Conservation (phyloP, 2,113 vertebrate species). For the Romanogobio albipinnatus region DNA sequence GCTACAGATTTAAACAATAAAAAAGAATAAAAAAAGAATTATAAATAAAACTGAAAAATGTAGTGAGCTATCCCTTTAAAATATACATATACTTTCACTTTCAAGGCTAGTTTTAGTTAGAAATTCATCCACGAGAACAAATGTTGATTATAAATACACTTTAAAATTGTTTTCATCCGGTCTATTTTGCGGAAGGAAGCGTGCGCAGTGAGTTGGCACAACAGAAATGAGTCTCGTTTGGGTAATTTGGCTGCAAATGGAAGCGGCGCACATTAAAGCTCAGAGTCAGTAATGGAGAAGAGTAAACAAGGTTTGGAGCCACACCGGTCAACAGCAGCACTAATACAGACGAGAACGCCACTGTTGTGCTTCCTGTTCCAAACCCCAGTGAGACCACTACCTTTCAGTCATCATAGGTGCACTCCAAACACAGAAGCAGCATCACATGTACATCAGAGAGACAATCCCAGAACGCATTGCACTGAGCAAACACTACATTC, state of each 20-base stretch:
- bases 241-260: conserved; percentile 14
- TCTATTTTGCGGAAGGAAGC: neutral
- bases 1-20: too few species aligned
- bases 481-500: neutral
- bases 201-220: neutral
- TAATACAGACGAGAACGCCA: conserved; percentile 25
- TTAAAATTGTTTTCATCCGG: neutral
- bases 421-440: neutral
- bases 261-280: conserved; percentile 37
- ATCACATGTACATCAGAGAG: neutral
- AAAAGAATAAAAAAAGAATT: too few species aligned
- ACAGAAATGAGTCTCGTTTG: neutral
- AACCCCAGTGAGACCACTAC: too few species aligned
- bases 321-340: conserved; percentile 37
- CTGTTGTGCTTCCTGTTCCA: neutral
- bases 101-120: neutral
- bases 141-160: neutral
- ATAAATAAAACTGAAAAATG: too few species aligned
- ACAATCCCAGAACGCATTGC: neutral
- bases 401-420: neutral
- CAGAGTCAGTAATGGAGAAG: conserved; percentile 27
- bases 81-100: neutral
- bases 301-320: conserved; percentile 17
- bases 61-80: too few species aligned
- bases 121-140: neutral